These are phyloP conservation scores for Nettapus auritus DNA, from an alignment of 2,113 vertebrate genomes.

Conservation along the genomic window DNA sequence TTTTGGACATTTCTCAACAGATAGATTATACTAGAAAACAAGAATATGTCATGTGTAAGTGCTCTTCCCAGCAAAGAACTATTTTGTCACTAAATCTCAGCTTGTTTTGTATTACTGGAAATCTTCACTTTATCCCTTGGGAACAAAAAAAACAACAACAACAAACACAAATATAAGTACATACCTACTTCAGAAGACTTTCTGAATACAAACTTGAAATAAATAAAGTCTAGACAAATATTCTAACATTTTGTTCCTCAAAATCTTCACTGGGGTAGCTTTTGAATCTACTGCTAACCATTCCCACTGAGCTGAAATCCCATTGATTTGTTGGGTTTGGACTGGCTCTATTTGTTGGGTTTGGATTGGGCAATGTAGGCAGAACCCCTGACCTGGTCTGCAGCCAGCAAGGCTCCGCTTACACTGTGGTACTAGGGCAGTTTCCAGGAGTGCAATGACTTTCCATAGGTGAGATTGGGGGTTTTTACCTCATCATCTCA, in stretches of 20 bases:
- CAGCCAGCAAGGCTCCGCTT: neutral
- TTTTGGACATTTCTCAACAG: neutral
- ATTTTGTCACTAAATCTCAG: neutral
- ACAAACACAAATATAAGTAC: neutral
- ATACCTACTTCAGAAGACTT: neutral
- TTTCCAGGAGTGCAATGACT: neutral
- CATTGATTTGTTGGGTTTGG: neutral
- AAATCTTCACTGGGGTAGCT: neutral
- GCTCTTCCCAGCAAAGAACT: neutral
- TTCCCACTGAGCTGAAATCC: neutral
- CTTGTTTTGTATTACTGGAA: neutral
- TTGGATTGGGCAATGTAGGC: accelerated
- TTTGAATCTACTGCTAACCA: neutral
- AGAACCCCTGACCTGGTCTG: neutral
- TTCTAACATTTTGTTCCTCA: neutral
- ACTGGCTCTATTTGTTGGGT: neutral
- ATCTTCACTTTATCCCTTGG: neutral
- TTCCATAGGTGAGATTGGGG: neutral
- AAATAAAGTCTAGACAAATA: neutral
- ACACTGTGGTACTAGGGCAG: accelerated
- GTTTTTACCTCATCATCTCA: neutral
- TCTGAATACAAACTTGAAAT: neutral
- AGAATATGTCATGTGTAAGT: neutral
- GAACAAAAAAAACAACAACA: neutral
- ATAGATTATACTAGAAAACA: neutral